Conservation (phyloP, 2,113 vertebrate genomes). For the Dolichallabes microphthalmus region DNA sequence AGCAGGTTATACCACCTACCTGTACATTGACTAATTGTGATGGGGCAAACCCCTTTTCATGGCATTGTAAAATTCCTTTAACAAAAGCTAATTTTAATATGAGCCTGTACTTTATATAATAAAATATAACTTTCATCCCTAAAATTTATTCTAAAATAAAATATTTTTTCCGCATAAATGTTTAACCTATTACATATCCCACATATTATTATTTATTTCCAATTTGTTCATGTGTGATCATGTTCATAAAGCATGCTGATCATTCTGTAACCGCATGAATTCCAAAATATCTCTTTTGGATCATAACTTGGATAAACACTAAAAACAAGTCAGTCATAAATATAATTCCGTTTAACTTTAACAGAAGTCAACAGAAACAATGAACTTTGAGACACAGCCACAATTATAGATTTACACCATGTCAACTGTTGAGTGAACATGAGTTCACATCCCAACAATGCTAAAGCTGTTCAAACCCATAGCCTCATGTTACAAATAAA, state of each 20-base stretch:
- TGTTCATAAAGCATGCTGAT: neutral
- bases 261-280: neutral
- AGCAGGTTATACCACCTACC: too few species aligned
- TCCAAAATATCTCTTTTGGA: neutral
- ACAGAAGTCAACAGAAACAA: neutral
- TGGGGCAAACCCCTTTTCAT: too few species aligned
- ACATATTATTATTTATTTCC: neutral
- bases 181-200: neutral
- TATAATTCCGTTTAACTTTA: neutral
- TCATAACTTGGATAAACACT: neutral
- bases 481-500: neutral
- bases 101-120: neutral
- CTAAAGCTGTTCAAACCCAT: neutral
- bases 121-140: neutral
- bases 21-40: too few species aligned
- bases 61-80: neutral
- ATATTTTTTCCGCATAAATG: neutral
- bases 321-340: neutral
- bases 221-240: neutral
- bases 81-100: neutral
- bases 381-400: neutral
- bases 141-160: neutral
- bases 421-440: neutral
- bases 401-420: neutral
- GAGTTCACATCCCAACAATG: neutral